These are phyloP conservation scores for Platyscapa corneri DNA, from an alignment of 1,140 invertebrate genomes.

Conservation along the genomic window DNA sequence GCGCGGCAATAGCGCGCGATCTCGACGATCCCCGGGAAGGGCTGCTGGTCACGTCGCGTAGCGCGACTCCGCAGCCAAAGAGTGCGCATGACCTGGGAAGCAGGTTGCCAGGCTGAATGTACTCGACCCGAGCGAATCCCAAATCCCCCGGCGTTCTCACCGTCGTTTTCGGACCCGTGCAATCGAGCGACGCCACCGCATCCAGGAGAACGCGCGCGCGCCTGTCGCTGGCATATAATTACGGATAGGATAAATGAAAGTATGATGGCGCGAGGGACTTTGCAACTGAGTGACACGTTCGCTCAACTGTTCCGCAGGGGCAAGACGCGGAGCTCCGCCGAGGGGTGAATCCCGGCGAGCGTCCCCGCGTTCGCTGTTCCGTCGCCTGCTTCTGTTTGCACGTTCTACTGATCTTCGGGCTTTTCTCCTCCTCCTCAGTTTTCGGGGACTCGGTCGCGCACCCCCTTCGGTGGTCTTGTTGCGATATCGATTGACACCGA, in stretches of 20 bases:
- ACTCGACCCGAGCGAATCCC: neutral
- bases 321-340: neutral
- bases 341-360: neutral
- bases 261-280: conserved; percentile 14
- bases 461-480: neutral
- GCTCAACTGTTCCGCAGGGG: neutral
- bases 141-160: conserved; percentile 33
- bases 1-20: too few relatives aligned
- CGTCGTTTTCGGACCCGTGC: neutral
- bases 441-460: neutral
- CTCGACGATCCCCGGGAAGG: neutral
- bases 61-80: neutral
- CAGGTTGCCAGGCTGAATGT: neutral
- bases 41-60: neutral
- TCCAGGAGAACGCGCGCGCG: conserved; percentile 26
- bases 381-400: neutral
- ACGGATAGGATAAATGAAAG: conserved; percentile 46
- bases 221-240: conserved; percentile 51
- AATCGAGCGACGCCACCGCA: neutral
- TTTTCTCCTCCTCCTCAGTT: neutral
- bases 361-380: neutral
- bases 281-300: conserved; percentile 5
- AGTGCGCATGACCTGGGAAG: neutral
- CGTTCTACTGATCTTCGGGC: neutral
- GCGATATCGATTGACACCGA: too few relatives aligned